Percentiles rank a stretch among this genome's conserved stretches.
phyloP scores from a whole-genome alignment of 2,888 invertebrate genomes.

The Agrochola lota region DNA sequence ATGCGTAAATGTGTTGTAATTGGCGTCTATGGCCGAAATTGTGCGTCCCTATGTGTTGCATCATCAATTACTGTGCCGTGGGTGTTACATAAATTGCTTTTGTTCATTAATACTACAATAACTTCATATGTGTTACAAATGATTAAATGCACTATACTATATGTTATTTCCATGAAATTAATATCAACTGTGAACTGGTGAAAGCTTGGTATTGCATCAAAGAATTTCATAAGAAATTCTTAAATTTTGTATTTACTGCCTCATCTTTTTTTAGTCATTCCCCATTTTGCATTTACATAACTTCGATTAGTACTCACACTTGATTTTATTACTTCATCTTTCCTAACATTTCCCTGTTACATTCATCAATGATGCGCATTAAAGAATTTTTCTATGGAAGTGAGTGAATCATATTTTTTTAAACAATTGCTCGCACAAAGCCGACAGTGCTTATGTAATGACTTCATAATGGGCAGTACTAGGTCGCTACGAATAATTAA shows the following conservation, averaged over 20 bases:
- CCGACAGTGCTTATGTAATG: constrained; percentile 65
- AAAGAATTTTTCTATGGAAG: constrained; percentile 50
- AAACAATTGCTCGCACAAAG: constrained; percentile 62
- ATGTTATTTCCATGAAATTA: background rate
- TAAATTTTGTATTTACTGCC: background rate
- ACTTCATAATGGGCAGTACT: constrained; percentile 63
- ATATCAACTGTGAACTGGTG: background rate
- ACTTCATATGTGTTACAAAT: constrained; percentile 24
- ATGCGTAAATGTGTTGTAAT: constrained; percentile 48
- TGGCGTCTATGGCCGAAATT: constrained; percentile 49
- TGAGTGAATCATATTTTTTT: constrained; percentile 63
- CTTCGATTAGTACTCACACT: background rate
- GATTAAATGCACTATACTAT: constrained; percentile 8
- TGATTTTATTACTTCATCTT: constrained; percentile 1
- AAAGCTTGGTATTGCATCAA: background rate
- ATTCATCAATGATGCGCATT: constrained; percentile 32
- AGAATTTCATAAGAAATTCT: background rate
- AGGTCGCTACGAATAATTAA: constrained; percentile 72
- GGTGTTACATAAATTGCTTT: constrained; percentile 51
- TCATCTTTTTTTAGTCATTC: background rate
- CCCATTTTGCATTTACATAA: background rate
- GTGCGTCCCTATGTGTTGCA: constrained; percentile 48
- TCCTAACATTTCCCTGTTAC: background rate
- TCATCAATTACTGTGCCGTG: constrained; percentile 51
- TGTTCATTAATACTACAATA: constrained; percentile 43